Base-by-base conservation (phyloP, 2,888 invertebrate genomes). In the Ypsolopha sequella region DNA sequence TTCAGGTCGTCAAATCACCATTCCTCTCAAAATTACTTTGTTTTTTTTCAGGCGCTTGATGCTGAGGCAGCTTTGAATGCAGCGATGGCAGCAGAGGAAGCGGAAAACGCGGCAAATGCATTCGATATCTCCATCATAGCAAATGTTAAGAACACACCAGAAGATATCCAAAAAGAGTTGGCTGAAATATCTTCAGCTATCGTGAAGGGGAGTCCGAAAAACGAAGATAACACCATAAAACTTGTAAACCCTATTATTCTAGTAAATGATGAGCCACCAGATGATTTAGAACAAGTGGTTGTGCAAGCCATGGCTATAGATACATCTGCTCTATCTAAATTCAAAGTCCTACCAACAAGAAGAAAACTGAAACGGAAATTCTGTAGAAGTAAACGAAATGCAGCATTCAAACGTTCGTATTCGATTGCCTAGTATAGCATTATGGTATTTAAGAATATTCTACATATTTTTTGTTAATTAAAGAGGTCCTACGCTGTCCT, bases 341-440 rank as follows among this genome's bases (percentile, higher is more conserved):
- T 80, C 7, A 81, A 76, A 64, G 68, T 62, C 9, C 69, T 76
- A 54, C 72, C 72, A 11, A 68, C 71, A 0, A 68, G 73, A 51
- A 70, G 69, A 61, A 77, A 72, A 57, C 76, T 70, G 51, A 82
- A 77, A 54, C 64, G 85, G 10, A 82, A 70, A 60, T 86, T 74
- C 58, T 82, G 84, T 56, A 74, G 85, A 52, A 70, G 68, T 54
- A 63, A 62, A 61, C 66, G 80, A 4, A 68, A 78, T 55, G 74
- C 74, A 10, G 74, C 72, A 0, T 80, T 77, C 54, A 86, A 86
- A 67, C 71, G 85, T 58, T 84, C 84, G 0, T 86, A 84, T 60
- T 77, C 84, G 1, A 86, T 86, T 48, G 84, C 76, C 33, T 80
- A 60, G 72, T 7, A 7, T 9, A 3, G 24, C 24, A 24, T 24